phyloP scores from a whole-genome alignment of 2,797 vertebrate genomes.

The Aulostomus chinensis region DNA sequence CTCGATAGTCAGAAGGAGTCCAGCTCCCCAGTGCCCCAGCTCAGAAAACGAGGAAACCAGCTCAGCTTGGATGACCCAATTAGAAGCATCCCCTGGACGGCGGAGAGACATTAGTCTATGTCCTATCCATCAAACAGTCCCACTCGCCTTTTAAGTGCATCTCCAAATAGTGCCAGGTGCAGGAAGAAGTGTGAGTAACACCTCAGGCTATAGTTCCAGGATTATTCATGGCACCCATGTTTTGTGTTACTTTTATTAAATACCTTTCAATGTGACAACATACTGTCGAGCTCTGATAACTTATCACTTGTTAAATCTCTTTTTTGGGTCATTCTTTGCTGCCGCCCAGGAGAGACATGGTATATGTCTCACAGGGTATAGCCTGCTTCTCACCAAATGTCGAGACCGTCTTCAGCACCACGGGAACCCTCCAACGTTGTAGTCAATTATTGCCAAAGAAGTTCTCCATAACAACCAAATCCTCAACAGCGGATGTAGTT shows the following conservation, averaged over 20 bases:
- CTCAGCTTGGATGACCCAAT: conserved; percentile 72
- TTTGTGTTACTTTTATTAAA: too few species aligned
- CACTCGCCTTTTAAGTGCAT: conserved; percentile 8
- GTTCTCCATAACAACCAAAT: too few species aligned
- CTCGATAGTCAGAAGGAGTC: conserved; percentile 72
- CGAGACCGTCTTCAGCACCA: too few species aligned
- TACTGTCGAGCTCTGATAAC: not conserved
- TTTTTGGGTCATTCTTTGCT: too few species aligned
- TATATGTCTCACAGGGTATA: too few species aligned
- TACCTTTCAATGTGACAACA: not conserved
- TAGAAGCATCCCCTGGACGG: conserved; percentile 59
- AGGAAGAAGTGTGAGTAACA: conserved; percentile 11
- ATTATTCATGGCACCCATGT: too few species aligned
- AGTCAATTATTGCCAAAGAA: too few species aligned
- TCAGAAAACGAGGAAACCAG: conserved; percentile 71
- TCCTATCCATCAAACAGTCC: conserved; percentile 33
- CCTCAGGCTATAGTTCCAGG: not conserved
- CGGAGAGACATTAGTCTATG: conserved; percentile 35
- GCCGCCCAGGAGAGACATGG: too few species aligned
- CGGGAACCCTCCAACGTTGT: too few species aligned
- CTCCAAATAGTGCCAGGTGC: conserved; percentile 7
- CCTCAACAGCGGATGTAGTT: too few species aligned
- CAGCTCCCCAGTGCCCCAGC: conserved; percentile 73
- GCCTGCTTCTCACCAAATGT: too few species aligned
- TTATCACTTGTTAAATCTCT: not conserved